Percentiles rank a stretch among this genome's conserved stretches.
These are phyloP conservation scores for Monodelphis domestica DNA, from an alignment of 2,797 vertebrate genomes.

Conservation along the genomic window DNA sequence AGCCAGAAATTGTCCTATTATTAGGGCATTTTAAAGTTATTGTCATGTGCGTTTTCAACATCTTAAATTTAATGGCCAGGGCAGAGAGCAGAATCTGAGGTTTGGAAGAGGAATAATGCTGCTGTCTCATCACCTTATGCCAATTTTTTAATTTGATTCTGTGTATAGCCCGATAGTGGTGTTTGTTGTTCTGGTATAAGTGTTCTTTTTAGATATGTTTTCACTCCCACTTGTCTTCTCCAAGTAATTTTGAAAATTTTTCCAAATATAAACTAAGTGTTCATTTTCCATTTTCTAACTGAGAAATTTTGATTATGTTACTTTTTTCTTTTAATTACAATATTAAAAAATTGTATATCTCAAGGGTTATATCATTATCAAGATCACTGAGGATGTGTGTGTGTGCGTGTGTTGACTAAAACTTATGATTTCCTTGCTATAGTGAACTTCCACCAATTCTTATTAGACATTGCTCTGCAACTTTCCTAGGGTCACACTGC, in stretches of 20 bases:
- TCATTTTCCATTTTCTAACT: not conserved
- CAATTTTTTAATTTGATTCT: conserved; percentile 7
- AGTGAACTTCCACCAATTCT: not conserved
- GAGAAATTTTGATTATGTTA: not conserved
- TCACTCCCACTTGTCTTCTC: conserved; percentile 43
- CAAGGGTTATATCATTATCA: not conserved
- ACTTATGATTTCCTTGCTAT: not conserved
- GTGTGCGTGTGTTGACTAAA: not conserved
- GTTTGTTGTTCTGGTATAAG: not conserved
- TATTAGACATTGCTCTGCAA: not conserved
- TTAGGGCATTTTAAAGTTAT: not conserved
- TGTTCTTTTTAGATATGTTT: conserved; percentile 34
- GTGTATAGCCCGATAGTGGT: not conserved
- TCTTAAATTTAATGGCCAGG: conserved; percentile 11
- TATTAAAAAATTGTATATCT: conserved; percentile 30
- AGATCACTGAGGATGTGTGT: not conserved
- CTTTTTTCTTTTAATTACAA: not conserved
- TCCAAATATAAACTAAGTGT: not conserved
- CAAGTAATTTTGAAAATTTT: not conserved
- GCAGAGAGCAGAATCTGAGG: not conserved
- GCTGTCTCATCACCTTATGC: not conserved
- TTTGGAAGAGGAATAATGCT: not conserved
- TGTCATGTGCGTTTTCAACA: conserved; percentile 10
- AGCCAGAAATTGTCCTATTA: not conserved
- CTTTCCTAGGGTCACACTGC: not conserved